These are phyloP conservation scores for Craterocephalus amniculus DNA, from an alignment of 2,797 vertebrate species.

Conservation along the genomic window DNA sequence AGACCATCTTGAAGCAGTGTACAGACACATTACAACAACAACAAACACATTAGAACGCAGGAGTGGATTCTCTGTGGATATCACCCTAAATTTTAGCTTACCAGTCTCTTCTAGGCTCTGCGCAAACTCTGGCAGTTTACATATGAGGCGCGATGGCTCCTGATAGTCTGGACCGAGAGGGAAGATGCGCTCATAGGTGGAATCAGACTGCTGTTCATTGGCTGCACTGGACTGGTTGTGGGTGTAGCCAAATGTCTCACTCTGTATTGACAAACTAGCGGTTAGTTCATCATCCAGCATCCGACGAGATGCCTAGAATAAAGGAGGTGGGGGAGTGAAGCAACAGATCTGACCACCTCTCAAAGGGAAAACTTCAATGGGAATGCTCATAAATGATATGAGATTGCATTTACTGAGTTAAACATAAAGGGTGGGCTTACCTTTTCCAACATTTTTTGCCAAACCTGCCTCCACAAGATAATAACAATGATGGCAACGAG, in stretches of 20 bases:
- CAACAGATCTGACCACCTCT: constrained; percentile 50
- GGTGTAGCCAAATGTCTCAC: constrained; percentile 93
- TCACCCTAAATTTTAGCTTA: constrained; percentile 66
- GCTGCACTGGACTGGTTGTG: constrained; percentile 85
- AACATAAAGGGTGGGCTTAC: constrained; percentile 72
- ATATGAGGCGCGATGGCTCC: constrained; percentile 93
- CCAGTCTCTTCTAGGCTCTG: constrained; percentile 88
- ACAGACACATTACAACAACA: no score
- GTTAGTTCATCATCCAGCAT: constrained; percentile 98
- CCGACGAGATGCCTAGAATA: constrained; percentile 90
- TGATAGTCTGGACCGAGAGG: constrained; percentile 96
- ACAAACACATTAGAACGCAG: no score
- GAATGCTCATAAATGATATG: not conserved
- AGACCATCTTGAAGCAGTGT: no score
- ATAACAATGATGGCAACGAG: constrained; percentile 96
- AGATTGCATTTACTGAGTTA: not conserved
- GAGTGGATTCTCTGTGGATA: not conserved
- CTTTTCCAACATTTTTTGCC: constrained; percentile 99
- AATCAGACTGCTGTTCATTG: constrained; percentile 92
- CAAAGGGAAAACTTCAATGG: constrained; percentile 10
- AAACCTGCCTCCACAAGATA: constrained; percentile 98
- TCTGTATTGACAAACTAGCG: constrained; percentile 95
- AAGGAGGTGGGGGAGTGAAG: constrained; percentile 63
- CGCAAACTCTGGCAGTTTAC: constrained; percentile 92
- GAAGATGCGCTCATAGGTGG: constrained; percentile 96